Percentiles rank a stretch among this genome's conserved stretches.
These are phyloP conservation scores for Rhinella marina DNA, from an alignment of 2,797 vertebrate species.

Conservation along the genomic window DNA sequence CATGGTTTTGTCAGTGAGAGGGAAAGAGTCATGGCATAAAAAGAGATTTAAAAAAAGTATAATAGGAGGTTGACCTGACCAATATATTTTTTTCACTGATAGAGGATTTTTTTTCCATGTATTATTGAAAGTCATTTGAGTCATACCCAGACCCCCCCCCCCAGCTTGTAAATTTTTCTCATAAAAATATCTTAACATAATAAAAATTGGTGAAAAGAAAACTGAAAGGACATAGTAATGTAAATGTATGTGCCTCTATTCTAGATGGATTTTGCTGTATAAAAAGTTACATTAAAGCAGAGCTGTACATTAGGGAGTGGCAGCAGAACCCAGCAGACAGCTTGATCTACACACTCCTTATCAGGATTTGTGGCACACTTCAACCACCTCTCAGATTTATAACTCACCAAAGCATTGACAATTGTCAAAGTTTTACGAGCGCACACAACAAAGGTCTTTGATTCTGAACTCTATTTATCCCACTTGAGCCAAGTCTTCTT, in stretches of 20 bases:
- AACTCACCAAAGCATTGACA: conserved; percentile 51
- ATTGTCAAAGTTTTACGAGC: conserved; percentile 55
- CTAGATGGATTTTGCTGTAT: conserved; percentile 21
- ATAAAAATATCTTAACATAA: neutral
- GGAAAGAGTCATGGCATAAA: neutral
- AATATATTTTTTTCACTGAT: too few relatives aligned
- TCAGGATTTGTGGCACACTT: conserved; percentile 51
- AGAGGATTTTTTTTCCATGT: too few relatives aligned
- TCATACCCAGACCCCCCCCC: too few relatives aligned
- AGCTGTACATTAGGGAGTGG: conserved; percentile 24
- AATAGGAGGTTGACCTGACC: too few relatives aligned
- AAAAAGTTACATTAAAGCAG: conserved; percentile 16
- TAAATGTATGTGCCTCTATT: neutral
- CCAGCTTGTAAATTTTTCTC: too few relatives aligned
- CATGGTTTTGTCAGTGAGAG: neutral
- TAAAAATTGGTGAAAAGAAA: neutral
- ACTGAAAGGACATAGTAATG: neutral
- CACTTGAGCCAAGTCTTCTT: conserved; percentile 54
- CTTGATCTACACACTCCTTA: conserved; percentile 47
- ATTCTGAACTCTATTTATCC: neutral
- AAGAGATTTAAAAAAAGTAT: neutral
- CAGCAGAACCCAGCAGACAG: conserved; percentile 1
- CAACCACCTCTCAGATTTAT: conserved; percentile 54
- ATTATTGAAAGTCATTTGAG: too few relatives aligned
- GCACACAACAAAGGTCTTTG: conserved; percentile 52